These are phyloP conservation scores for Sceloporus undulatus DNA, from an alignment of 2,113 vertebrate genomes.

Conservation along the genomic window DNA sequence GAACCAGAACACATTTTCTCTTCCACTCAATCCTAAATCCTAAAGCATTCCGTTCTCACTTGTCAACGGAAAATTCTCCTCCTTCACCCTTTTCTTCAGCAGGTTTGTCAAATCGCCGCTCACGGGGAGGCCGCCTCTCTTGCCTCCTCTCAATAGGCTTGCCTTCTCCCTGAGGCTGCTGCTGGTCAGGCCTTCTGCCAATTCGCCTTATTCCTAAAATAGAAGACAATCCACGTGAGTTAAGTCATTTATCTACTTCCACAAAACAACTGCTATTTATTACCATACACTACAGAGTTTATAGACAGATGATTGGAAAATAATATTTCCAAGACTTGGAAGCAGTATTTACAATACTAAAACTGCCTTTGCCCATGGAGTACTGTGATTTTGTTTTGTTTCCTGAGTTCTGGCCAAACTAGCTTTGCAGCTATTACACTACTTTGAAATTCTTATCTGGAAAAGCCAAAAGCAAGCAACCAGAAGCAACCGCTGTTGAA, in stretches of 20 bases:
- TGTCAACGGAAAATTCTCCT: slow-evolving; percentile 95
- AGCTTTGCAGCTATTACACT: neutral
- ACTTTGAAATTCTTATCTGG: neutral
- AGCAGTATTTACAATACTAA: neutral
- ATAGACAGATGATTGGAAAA: neutral
- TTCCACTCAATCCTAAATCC: neutral
- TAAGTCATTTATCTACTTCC: slow-evolving; percentile 23
- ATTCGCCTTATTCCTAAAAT: slow-evolving; percentile 91
- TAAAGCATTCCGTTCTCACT: slow-evolving; percentile 76
- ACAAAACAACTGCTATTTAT: slow-evolving; percentile 21
- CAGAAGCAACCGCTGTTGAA: neutral
- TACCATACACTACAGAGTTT: fast-evolving
- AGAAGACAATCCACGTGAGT: slow-evolving; percentile 56
- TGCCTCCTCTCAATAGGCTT: slow-evolving; percentile 91
- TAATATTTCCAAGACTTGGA: neutral
- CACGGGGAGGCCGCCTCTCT: slow-evolving; percentile 93
- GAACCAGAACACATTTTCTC: neutral
- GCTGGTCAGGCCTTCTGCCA: slow-evolving; percentile 94
- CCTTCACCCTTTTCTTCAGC: slow-evolving; percentile 93
- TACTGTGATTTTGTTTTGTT: neutral
- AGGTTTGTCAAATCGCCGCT: slow-evolving; percentile 93
- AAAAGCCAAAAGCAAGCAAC: neutral
- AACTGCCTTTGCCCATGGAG: neutral
- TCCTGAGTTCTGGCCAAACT: slow-evolving; percentile 1
- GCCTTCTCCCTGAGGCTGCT: slow-evolving; percentile 88